These are phyloP conservation scores for Acleris sparsana DNA, from an alignment of 2,888 invertebrate species.

Conservation along the genomic window DNA sequence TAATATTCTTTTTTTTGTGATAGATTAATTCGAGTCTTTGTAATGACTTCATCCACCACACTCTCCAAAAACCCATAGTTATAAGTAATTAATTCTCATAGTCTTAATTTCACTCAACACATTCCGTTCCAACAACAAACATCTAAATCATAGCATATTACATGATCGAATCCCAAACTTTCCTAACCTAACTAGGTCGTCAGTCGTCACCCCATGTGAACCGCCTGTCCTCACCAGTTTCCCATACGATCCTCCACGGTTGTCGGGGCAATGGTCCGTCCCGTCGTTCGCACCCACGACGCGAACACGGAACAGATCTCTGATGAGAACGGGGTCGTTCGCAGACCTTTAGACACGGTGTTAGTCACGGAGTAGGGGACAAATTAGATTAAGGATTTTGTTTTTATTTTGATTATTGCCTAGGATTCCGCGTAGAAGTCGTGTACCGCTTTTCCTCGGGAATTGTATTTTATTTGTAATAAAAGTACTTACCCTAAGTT, in stretches of 20 bases:
- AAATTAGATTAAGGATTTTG: slow-evolving; percentile 15
- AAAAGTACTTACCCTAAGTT: no score
- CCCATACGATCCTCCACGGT: slow-evolving; percentile 68
- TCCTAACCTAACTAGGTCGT: slow-evolving; percentile 17
- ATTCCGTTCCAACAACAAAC: no score
- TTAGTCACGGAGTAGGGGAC: slow-evolving; percentile 9
- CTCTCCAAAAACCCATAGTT: no score
- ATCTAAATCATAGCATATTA: no score
- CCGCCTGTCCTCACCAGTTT: slow-evolving; percentile 54
- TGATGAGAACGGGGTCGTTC: slow-evolving; percentile 41
- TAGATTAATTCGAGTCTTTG: no score
- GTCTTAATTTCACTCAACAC: no score
- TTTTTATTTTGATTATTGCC: slow-evolving; percentile 11
- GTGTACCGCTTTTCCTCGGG: background rate
- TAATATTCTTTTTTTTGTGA: no score
- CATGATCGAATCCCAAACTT: background rate
- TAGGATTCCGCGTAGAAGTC: no score
- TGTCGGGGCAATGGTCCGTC: slow-evolving; percentile 49
- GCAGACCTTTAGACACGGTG: slow-evolving; percentile 32
- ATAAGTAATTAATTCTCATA: no score
- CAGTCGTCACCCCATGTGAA: slow-evolving; percentile 19
- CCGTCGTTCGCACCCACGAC: background rate
- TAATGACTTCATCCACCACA: no score
- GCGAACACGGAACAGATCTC: background rate
- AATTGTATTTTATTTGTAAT: no score